These are phyloP conservation scores for Yasuhikotakia modesta DNA, from an alignment of 2,797 vertebrate species.

Conservation along the genomic window DNA sequence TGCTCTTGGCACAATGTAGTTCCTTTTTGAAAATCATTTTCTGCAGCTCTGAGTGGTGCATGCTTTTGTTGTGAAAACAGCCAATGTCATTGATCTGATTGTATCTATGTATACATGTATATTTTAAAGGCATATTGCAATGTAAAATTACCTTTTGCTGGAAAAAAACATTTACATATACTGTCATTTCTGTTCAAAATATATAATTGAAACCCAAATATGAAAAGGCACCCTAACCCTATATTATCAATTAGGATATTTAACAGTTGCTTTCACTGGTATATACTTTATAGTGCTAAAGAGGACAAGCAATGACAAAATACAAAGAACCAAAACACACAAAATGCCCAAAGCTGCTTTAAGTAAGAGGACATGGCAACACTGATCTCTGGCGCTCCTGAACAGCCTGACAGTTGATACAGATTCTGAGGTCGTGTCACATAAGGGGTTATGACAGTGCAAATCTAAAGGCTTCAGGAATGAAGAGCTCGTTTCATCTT, in stretches of 20 bases:
- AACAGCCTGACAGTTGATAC: neutral
- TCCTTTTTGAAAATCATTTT: slow-evolving; percentile 26
- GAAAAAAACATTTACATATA: neutral
- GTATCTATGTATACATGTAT: too few species aligned
- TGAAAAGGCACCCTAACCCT: too few species aligned
- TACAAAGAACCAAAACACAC: too few species aligned
- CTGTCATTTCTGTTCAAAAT: neutral
- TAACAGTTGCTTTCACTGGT: too few species aligned
- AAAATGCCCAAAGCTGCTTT: neutral
- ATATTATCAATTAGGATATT: too few species aligned
- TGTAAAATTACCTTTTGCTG: neutral
- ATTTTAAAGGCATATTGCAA: neutral
- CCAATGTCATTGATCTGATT: neutral
- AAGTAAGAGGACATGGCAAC: neutral
- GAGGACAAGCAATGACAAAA: too few species aligned
- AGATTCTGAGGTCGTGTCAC: neutral
- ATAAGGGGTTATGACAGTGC: slow-evolving; percentile 22
- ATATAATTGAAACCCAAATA: too few species aligned
- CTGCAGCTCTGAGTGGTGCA: neutral
- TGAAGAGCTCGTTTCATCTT: neutral
- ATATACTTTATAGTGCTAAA: too few species aligned
- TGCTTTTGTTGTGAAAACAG: neutral
- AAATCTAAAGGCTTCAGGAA: slow-evolving; percentile 21
- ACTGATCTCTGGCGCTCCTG: neutral
- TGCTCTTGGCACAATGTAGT: slow-evolving; percentile 35